phyloP scores from a whole-genome alignment of 2,113 vertebrate genomes.

The Azemiops feae region DNA sequence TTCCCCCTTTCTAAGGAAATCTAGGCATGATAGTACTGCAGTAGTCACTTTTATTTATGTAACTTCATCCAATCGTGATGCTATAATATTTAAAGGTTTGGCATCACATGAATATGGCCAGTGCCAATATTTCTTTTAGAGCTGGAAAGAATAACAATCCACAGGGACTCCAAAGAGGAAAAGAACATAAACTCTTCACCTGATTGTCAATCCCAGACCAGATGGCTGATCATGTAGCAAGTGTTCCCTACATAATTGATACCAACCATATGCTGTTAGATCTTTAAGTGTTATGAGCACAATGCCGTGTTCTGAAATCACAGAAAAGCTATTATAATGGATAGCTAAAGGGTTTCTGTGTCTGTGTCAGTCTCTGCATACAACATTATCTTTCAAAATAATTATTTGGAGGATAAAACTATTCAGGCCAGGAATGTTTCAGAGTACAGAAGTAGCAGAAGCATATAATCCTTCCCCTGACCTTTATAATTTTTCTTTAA shows the following conservation, averaged over 20 bases:
- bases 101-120: background rate
- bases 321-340: background rate
- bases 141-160: constrained; percentile 28
- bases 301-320: background rate
- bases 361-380: background rate
- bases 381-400: background rate
- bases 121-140: constrained; percentile 7
- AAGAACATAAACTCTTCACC: background rate
- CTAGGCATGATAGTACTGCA: background rate
- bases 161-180: background rate
- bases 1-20: background rate
- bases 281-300: background rate
- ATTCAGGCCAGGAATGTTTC: background rate
- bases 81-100: background rate
- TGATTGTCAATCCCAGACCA: background rate
- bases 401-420: background rate
- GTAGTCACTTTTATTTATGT: background rate
- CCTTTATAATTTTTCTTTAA: background rate
- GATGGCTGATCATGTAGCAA: background rate
- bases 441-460: background rate
- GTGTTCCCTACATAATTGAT: background rate
- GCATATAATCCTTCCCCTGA: background rate
- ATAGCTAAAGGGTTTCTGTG: background rate
- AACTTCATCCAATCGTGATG: background rate
- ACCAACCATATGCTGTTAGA: background rate